Conservation (phyloP, 2,888 invertebrate genomes). For the Mycalesis mineus region DNA sequence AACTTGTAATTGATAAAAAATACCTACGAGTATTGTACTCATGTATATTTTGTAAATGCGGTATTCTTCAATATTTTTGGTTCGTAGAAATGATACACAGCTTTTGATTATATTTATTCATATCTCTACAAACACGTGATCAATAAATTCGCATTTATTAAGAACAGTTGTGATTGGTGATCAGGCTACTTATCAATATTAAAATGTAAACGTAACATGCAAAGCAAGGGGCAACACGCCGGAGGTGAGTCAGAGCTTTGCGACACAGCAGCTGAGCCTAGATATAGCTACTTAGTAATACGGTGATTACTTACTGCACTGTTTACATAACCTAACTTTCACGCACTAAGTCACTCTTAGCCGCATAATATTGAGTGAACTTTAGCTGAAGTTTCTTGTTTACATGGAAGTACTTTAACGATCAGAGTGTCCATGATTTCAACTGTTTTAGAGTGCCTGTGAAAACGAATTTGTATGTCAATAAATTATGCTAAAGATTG, state of each 20-base stretch:
- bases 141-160: background rate
- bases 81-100: too few species aligned
- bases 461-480: too few species aligned
- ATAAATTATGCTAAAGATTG: too few species aligned
- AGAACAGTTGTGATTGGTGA: background rate
- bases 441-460: too few species aligned
- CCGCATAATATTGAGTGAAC: constrained; percentile 2
- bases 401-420: background rate
- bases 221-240: constrained; percentile 3
- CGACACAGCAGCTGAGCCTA: constrained; percentile 1
- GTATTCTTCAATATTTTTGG: too few species aligned
- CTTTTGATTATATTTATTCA: too few species aligned
- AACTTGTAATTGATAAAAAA: too few species aligned
- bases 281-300: background rate
- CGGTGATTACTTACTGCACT: constrained; percentile 13
- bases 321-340: constrained; percentile 13
- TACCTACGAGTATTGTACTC: too few species aligned
- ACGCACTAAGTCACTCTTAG: background rate
- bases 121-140: background rate
- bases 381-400: background rate
- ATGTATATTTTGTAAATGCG: too few species aligned
- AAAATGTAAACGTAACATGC: background rate
- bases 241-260: constrained; percentile 7
- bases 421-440: too few species aligned
- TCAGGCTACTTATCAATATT: background rate